Evolutionary conservation across 1,140 invertebrate genomes (phyloP).

Genomic region (Magallana ariakensis): DNA sequence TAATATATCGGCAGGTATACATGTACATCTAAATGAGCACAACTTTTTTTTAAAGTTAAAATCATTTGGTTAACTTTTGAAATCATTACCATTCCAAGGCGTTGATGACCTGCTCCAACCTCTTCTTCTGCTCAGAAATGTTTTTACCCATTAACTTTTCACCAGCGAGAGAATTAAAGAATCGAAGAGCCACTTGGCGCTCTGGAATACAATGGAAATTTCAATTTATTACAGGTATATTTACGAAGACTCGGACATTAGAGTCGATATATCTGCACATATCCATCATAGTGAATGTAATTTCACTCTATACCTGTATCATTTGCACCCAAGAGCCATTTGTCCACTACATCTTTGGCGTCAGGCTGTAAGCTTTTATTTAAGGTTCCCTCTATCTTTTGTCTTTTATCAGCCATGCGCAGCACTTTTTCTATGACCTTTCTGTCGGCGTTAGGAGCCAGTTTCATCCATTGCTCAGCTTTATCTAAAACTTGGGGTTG

Average conservation of each 20-base stretch:
- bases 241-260: too few relatives aligned
- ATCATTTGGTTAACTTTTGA: too few relatives aligned
- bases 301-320: conserved; percentile 58
- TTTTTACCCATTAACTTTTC: conserved; percentile 67
- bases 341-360: conserved; percentile 61
- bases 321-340: conserved; percentile 65
- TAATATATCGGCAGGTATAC: too few relatives aligned
- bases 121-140: conserved; percentile 62
- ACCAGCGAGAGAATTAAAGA: conserved; percentile 72
- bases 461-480: conserved; percentile 58
- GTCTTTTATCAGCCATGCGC: conserved; percentile 59
- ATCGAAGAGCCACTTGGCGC: conserved; percentile 69
- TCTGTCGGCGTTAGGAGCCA: conserved; percentile 61
- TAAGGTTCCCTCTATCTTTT: conserved; percentile 55
- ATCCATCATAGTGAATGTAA: too few relatives aligned
- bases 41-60: too few relatives aligned
- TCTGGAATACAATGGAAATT: conserved; percentile 60
- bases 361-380: conserved; percentile 61
- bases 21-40: too few relatives aligned
- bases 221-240: not conserved
- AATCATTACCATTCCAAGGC: conserved; percentile 65
- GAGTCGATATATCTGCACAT: too few relatives aligned
- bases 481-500: conserved; percentile 51
- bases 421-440: conserved; percentile 63
- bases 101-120: conserved; percentile 68